phyloP scores from a whole-genome alignment of 1,140 invertebrate genomes.

The Drosophila parabipectinata region DNA sequence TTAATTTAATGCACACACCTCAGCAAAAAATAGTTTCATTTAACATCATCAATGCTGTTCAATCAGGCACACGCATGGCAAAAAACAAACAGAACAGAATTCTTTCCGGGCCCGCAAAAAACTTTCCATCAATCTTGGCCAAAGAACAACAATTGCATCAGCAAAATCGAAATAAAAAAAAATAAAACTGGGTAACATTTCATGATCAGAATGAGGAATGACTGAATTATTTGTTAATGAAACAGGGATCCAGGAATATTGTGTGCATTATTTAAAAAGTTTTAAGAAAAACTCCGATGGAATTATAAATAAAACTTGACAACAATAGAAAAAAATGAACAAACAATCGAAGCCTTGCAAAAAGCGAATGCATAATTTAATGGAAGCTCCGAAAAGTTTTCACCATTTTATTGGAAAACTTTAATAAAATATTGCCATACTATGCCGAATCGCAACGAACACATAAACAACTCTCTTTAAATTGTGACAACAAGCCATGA shows the following conservation, averaged over 20 bases:
- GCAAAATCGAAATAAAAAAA: neutral
- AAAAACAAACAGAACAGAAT: conserved; percentile 9
- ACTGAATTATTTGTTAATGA: conserved; percentile 38
- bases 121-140: conserved; percentile 40
- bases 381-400: neutral
- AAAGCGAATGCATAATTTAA: neutral
- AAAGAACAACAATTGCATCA: conserved; percentile 30
- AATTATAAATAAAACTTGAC: conserved; percentile 2
- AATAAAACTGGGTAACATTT: conserved; percentile 3
- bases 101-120: conserved; percentile 18
- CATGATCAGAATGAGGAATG: conserved; percentile 36
- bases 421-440: neutral
- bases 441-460: neutral
- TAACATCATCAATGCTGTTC: conserved; percentile 47
- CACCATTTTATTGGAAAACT: neutral
- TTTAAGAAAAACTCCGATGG: conserved; percentile 4
- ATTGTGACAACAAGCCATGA: conserved; percentile 18
- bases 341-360: neutral
- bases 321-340: neutral
- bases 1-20: conserved; percentile 11
- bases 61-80: conserved; percentile 28
- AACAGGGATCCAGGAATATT: conserved; percentile 8
- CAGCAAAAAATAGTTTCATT: conserved; percentile 17
- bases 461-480: conserved; percentile 30
- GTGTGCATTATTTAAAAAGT: conserved; percentile 1